These are phyloP conservation scores for Epizoanthus fatuus DNA, from an alignment of 92 coral and sea anemone genomes.

Conservation along the genomic window DNA sequence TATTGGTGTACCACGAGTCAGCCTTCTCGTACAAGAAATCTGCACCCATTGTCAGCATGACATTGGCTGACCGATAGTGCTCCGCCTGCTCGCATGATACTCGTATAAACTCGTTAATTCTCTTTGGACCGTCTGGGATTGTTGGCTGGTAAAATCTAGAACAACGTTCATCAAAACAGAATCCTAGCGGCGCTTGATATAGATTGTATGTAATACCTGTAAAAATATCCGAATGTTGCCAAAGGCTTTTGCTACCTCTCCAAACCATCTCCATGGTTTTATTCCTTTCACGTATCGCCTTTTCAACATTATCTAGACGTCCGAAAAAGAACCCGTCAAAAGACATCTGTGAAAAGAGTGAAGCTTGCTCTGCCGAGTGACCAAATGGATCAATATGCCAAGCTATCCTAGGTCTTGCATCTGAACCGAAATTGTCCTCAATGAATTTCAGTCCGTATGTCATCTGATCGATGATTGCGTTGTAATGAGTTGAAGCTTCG, in stretches of 20 bases:
- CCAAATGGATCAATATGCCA: slow-evolving; percentile 94
- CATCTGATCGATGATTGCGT: slow-evolving; percentile 91
- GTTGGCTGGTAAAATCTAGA: slow-evolving; percentile 60
- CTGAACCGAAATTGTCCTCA: slow-evolving; percentile 77
- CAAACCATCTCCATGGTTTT: slow-evolving; percentile 79
- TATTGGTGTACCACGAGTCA: slow-evolving; percentile 85
- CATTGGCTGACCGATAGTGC: slow-evolving; percentile 81
- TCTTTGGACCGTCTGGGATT: slow-evolving; percentile 82
- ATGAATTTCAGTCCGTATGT: slow-evolving; percentile 81
- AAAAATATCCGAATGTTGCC: slow-evolving; percentile 79
- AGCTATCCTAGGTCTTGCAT: slow-evolving; percentile 81
- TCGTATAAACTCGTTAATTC: slow-evolving; percentile 76
- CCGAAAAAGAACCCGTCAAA: slow-evolving; percentile 86
- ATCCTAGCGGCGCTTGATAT: slow-evolving; percentile 90
- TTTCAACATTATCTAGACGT: slow-evolving; percentile 75
- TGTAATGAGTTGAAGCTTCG: slow-evolving; percentile 86
- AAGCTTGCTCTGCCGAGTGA: slow-evolving; percentile 88
- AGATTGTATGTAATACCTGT: slow-evolving; percentile 89
- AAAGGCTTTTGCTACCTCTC: slow-evolving; percentile 86
- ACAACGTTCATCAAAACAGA: slow-evolving; percentile 92
- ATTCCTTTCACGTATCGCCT: slow-evolving; percentile 47
- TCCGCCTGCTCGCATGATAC: slow-evolving; percentile 76
- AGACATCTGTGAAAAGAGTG: slow-evolving; percentile 86
- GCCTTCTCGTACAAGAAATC: slow-evolving; percentile 95
- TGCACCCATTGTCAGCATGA: slow-evolving; percentile 94